phyloP scores from a whole-genome alignment of 2,888 invertebrate species.

The Siphlonurus alternatus region DNA sequence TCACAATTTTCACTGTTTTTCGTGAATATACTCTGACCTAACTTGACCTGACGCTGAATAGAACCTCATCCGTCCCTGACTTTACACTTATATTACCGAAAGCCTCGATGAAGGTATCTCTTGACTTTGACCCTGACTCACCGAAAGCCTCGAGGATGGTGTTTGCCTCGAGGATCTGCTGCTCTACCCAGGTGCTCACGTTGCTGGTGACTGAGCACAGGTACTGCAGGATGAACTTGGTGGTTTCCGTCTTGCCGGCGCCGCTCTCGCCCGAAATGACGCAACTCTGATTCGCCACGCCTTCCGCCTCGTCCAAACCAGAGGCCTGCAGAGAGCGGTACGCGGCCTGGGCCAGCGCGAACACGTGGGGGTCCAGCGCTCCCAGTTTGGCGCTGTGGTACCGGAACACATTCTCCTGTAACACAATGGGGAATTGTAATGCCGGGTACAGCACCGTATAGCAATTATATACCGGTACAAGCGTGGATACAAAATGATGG shows the following conservation, averaged over 20 bases:
- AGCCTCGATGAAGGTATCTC: too few species aligned
- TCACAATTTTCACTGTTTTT: too few species aligned
- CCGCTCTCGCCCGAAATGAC: constrained; percentile 89
- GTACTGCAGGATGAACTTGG: constrained; percentile 81
- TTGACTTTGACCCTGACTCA: too few species aligned
- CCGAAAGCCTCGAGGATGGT: constrained; percentile 87
- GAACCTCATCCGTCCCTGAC: too few species aligned
- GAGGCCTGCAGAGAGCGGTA: constrained; percentile 53
- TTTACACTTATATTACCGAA: too few species aligned
- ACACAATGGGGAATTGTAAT: constrained; percentile 15
- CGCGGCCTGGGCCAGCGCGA: constrained; percentile 78
- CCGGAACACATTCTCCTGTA: constrained; percentile 62
- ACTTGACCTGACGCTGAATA: too few species aligned
- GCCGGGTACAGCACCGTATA: background rate
- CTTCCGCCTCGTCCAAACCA: constrained; percentile 16
- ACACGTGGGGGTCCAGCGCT: constrained; percentile 69
- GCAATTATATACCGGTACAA: background rate
- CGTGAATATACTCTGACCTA: too few species aligned
- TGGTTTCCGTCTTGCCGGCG: constrained; percentile 86
- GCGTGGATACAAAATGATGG: background rate
- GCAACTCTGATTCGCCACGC: constrained; percentile 26
- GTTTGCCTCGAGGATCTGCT: constrained; percentile 86
- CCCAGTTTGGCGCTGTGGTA: constrained; percentile 74
- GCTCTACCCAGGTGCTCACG: constrained; percentile 84
- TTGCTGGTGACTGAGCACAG: constrained; percentile 74